Evolutionary conservation across 92 coral and sea anemone species (phyloP), one percentile per base, ranked within the genome.

Genomic region (Diadumene lineata): DNA sequence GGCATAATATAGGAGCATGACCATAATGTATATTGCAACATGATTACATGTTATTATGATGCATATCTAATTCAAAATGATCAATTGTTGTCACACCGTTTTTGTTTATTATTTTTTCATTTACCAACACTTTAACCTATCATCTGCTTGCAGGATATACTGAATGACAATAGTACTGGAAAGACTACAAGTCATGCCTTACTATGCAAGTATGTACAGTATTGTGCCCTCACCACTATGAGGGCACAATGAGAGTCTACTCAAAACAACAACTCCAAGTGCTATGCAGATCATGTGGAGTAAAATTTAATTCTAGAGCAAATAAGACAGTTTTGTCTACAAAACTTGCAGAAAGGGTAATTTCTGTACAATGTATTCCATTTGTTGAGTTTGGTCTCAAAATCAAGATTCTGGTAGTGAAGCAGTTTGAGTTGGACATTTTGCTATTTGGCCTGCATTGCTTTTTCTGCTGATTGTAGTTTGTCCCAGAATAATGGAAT

Each of bases 261-360:
- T 48, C 68, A 29, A 86, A 78, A 68, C 33, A 32, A 3, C 77
- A 86, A 64, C 46, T 86, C 11, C 84, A 66, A 29, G 21, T 27
- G 19, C 83, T 86, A 25, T 81, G 86, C 50, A 58, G 27, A 24
- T 83, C 87, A 73, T 87, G 82, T 82, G 84, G 78, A 26, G 84
- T 78, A 34, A 21, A 1, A 18, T 55, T 50, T 28, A 50, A 29
- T 51, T n/a, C 33, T 2, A 66, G 78, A 56, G 70, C 83, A 56
- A 81, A 60, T 29, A 86, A 86, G 81, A 73, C 65, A 7, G 26
- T 67, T 18, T 34, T 67, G 72, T 67, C 72, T 19, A 11, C 72
- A 31, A 67, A 28, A 19, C 72, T 67, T 67, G 72, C 72, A 67
- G 72, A 34, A 2, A 46, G 21, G 43, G 55, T 22, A 15, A 15